Evolutionary conservation across 2,888 invertebrate species (phyloP), one percentile per base, ranked within the genome.

Genomic region (Lycocerus yunnanus): DNA sequence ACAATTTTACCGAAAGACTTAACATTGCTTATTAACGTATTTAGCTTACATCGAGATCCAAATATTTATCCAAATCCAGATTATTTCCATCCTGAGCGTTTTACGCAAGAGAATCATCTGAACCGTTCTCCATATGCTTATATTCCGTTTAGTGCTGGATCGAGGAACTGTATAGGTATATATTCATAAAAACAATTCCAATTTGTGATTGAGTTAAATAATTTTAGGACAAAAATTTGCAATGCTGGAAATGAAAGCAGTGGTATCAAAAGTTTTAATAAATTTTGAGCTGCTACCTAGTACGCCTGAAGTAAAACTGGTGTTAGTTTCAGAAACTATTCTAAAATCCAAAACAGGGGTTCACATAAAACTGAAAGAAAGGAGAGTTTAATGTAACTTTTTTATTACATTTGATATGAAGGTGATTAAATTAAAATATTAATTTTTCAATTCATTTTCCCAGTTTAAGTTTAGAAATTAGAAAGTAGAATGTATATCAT

Each of bases 61-160:
- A 86, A 88, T 6, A 81, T 88, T 16, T 91, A 87, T 80, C 88
- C 90, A 0, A 87, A 91, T 74, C 90, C 91, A 0, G 84, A 90
- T 69, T 86, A 84, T 61, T 89, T 84, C 66, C 79, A 81, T 87
- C 92, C 92, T 0, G 90, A 90, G 72, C 87, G 91, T 18, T 91
- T 90, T 77, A 86, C 88, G 59, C 73, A 80, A 1, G 82, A 85
- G 70, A 83, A 86, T n/a, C 83, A 80, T 5, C 73, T 69, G 3
- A 82, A 83, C 21, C 84, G 83, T 1, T 88, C 87, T 68, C 88
- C 89, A 0, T 91, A 89, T 79, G 88, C 88, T 18, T 92, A 89
- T 85, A 81, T 92, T 1, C 89, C 91, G 0, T 92, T 92, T 73
- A 92, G 92, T 79, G 92, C 92, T 9, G 92, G 92, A 0, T 90